Percentiles rank a stretch among this genome's conserved stretches.
Evolutionary conservation across 2,113 vertebrate species (phyloP).

Genomic region (Mola mola): DNA sequence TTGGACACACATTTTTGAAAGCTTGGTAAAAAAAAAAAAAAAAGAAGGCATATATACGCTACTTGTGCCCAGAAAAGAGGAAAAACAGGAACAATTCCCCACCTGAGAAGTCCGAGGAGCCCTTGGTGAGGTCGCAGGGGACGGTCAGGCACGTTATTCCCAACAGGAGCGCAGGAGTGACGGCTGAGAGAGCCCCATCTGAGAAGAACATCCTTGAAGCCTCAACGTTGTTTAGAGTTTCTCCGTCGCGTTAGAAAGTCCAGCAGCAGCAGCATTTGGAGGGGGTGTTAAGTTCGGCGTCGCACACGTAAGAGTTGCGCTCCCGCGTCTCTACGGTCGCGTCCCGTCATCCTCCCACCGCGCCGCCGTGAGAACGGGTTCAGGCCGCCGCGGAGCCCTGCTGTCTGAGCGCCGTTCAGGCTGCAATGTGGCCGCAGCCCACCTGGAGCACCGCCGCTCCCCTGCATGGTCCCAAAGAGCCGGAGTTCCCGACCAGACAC

Average conservation of each 20-base stretch:
- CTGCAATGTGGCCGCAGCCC: constrained; percentile 44
- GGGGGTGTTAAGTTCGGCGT: constrained; percentile 35
- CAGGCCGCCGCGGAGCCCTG: constrained; percentile 19
- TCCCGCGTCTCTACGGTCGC: constrained; percentile 57
- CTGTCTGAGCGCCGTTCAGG: constrained; percentile 13
- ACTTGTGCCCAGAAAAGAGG: neutral
- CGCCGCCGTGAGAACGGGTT: constrained; percentile 20
- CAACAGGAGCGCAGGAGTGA: constrained; percentile 79
- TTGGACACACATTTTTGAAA: neutral
- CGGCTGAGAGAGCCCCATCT: constrained; percentile 79
- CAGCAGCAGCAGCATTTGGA: constrained; percentile 30
- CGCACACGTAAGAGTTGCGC: constrained; percentile 51
- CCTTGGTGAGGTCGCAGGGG: constrained; percentile 79
- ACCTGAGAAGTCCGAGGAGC: constrained; percentile 88
- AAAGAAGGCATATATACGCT: neutral
- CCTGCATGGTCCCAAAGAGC: constrained; percentile 67
- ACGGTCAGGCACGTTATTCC: constrained; percentile 83
- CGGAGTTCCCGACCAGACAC: constrained; percentile 11
- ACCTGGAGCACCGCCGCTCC: constrained; percentile 63
- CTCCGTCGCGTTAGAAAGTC: constrained; percentile 60
- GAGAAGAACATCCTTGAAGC: constrained; percentile 87
- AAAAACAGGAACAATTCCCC: neutral
- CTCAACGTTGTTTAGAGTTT: constrained; percentile 57
- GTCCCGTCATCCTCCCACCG: constrained; percentile 63
- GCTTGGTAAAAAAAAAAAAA: neutral